Base-by-base conservation (phyloP, 2,797 vertebrate species). In the Yasuhikotakia modesta region DNA sequence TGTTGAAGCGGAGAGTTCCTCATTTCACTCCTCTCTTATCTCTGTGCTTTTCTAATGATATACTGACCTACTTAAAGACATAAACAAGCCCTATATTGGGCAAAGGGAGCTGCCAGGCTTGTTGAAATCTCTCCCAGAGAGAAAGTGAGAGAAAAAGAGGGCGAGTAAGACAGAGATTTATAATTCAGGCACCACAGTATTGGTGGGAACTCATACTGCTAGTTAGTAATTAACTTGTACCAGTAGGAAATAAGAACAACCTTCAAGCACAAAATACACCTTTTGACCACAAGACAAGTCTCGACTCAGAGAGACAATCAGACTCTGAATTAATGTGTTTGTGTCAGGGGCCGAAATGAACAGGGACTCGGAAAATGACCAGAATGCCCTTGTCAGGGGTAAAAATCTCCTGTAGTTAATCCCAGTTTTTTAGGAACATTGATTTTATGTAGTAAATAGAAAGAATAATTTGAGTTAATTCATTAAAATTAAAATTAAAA, bases 221-320 rank as follows among this genome's bases (percentile, higher is more conserved):
- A 82, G 86, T 87, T 86, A 86, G 87, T 87, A 89, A 90, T 91
- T 89, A 90, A 91, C 85, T 86, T 82, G 52, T 90, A 88, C 82
- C 81, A 80, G 61, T 30, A 64, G 30, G 5, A 63, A 19, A 76
- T 3, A 0, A 39, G 46, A 45, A 64, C 19, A 64, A 50, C 57
- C 19, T 27, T 70, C 80, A 81, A 79, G 85, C 71, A 57, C 81
- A 83, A 73, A 83, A 78, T 79, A 79, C 70, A 64, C 50, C 83
- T 87, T 85, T 75, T 80, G 45, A 52, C 24, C 74, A 80, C 80
- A 81, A 80, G 85, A 68, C 76, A 68, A 66, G 83, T 79, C 86
- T 71, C 76, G 86, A 81, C 76, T 60, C 22, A 50, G 74, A 30
- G 75, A 72, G 12, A 30, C 68, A 24, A 63, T 32, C 13, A 67